Percentiles rank a stretch among this genome's conserved stretches.
phyloP scores from a whole-genome alignment of 2,888 invertebrate species.

The Leptodirus hochenwartii region DNA sequence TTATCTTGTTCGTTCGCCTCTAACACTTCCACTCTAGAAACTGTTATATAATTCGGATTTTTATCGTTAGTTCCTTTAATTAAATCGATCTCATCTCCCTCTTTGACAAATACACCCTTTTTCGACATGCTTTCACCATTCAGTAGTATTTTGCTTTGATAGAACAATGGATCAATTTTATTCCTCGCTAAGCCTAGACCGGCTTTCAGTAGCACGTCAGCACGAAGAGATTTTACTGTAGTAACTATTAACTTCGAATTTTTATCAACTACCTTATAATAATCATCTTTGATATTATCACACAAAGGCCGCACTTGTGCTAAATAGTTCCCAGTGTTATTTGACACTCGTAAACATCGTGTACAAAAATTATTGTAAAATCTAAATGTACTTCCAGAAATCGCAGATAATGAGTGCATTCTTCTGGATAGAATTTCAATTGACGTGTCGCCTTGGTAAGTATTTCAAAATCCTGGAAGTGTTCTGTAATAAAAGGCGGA shows the following conservation, averaged over 20 bases:
- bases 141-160: slow-evolving; percentile 59
- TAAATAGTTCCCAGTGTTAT: no score
- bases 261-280: slow-evolving; percentile 26
- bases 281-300: slow-evolving; percentile 30
- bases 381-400: no score
- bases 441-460: no score
- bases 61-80: slow-evolving; percentile 45
- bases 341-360: no score
- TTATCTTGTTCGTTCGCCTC: slow-evolving; percentile 35
- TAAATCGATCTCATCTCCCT: slow-evolving; percentile 62
- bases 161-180: slow-evolving; percentile 64
- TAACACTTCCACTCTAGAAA: slow-evolving; percentile 50
- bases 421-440: no score
- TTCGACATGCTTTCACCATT: slow-evolving; percentile 62
- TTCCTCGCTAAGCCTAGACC: slow-evolving; percentile 54
- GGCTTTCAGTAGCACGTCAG: slow-evolving; percentile 51
- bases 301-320: no score
- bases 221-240: slow-evolving; percentile 44
- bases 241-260: slow-evolving; percentile 47
- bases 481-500: no score
- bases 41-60: slow-evolving; percentile 48
- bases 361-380: no score
- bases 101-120: slow-evolving; percentile 47
- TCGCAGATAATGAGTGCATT: no score
- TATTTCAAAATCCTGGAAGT: no score